phyloP scores from a whole-genome alignment of 2,113 vertebrate genomes.

The Myiozetetes cayanensis region DNA sequence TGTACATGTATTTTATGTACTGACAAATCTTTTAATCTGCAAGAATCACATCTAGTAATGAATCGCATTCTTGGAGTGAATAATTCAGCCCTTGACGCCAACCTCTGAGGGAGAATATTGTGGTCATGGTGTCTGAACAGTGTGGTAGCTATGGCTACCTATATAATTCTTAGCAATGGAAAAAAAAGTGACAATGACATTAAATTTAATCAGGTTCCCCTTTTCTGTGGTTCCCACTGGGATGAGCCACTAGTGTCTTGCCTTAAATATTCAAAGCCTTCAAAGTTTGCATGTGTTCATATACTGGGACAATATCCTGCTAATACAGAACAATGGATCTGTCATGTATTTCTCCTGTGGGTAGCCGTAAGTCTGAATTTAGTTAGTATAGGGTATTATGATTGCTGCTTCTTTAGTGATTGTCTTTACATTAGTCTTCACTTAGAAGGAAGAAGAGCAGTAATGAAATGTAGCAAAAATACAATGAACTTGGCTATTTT shows the following conservation, averaged over 20 bases:
- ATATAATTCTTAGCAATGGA: slow-evolving; percentile 90
- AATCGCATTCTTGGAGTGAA: slow-evolving; percentile 82
- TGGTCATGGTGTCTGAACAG: slow-evolving; percentile 93
- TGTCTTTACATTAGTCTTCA: slow-evolving; percentile 72
- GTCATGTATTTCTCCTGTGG: slow-evolving; percentile 80
- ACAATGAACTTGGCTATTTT: slow-evolving; percentile 66
- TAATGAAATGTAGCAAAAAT: slow-evolving; percentile 66
- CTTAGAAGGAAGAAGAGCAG: slow-evolving; percentile 59
- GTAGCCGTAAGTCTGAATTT: slow-evolving; percentile 73
- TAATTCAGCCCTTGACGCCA: slow-evolving; percentile 82
- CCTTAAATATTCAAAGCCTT: slow-evolving; percentile 85
- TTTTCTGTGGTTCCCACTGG: slow-evolving; percentile 92
- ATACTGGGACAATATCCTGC: slow-evolving; percentile 81
- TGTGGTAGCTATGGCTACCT: slow-evolving; percentile 93
- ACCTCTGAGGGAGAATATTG: slow-evolving; percentile 84
- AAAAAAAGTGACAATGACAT: slow-evolving; percentile 96
- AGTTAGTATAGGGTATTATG: slow-evolving; percentile 69
- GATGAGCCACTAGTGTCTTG: slow-evolving; percentile 85
- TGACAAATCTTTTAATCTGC: slow-evolving; percentile 74
- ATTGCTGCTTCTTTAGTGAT: slow-evolving; percentile 64
- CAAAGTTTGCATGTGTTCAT: slow-evolving; percentile 82
- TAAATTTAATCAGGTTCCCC: slow-evolving; percentile 98
- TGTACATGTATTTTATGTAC: slow-evolving; percentile 59
- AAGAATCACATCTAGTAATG: slow-evolving; percentile 75
- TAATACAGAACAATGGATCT: slow-evolving; percentile 83